A percentile compares a stretch with the other conserved stretches of the same genome.
These are phyloP conservation scores for Micropterix aruncella DNA, from an alignment of 2,888 invertebrate genomes.

Conservation along the genomic window DNA sequence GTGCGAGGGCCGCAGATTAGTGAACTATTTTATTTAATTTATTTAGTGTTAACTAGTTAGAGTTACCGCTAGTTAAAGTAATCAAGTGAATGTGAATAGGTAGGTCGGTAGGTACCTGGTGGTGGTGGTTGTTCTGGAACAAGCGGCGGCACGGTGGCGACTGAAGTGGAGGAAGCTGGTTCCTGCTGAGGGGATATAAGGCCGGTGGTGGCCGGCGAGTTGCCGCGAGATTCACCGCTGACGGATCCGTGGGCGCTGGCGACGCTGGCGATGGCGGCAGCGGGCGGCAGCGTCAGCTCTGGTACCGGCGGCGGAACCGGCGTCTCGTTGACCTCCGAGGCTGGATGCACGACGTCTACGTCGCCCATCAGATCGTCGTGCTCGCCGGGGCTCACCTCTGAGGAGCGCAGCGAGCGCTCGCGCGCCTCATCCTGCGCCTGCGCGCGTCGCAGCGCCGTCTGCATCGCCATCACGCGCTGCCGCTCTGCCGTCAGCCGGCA, in stretches of 20 bases:
- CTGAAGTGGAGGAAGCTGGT: slow-evolving; percentile 25
- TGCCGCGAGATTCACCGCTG: slow-evolving; percentile 25
- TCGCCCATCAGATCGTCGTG: slow-evolving; percentile 29
- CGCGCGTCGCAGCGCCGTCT: slow-evolving; percentile 71
- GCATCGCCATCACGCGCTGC: slow-evolving; percentile 79
- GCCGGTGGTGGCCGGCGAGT: slow-evolving; percentile 41
- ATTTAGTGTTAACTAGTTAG: too few relatives aligned
- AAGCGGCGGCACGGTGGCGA: slow-evolving; percentile 3
- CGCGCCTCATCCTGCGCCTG: slow-evolving; percentile 74
- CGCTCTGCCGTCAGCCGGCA: slow-evolving; percentile 77
- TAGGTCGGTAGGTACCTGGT: slow-evolving; percentile 4
- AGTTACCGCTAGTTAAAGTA: too few relatives aligned
- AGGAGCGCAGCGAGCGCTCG: slow-evolving; percentile 29
- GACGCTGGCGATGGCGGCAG: slow-evolving; percentile 30
- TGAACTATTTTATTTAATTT: too few relatives aligned
- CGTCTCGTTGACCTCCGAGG: slow-evolving; percentile 31
- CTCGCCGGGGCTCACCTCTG: slow-evolving; percentile 24
- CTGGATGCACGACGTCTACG: slow-evolving; percentile 30
- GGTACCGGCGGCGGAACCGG: slow-evolving; percentile 25
- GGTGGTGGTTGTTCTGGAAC: too few relatives aligned
- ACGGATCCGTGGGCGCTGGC: slow-evolving; percentile 18
- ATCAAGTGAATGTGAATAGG: slow-evolving; percentile 3
- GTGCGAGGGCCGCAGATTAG: too few relatives aligned
- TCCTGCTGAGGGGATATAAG: slow-evolving; percentile 38
- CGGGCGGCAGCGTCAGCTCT: slow-evolving; percentile 26